Percentiles rank a stretch among this genome's conserved stretches.
phyloP scores from a whole-genome alignment of 2,113 vertebrate genomes.

The Mastomys coucha region DNA sequence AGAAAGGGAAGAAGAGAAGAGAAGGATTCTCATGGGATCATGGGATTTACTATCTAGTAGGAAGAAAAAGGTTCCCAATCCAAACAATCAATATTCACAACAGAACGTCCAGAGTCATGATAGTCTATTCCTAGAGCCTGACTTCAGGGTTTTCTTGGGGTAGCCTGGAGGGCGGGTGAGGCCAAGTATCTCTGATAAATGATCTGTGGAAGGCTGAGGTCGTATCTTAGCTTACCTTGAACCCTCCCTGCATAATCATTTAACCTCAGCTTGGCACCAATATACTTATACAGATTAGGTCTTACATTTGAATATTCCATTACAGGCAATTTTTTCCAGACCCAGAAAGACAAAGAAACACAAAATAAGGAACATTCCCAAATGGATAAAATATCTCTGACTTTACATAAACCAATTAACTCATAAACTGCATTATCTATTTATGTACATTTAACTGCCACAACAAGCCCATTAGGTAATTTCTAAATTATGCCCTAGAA shows the following conservation, averaged over 20 bases:
- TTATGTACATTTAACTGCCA: neutral
- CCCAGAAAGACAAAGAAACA: slow-evolving; percentile 33
- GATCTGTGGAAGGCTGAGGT: neutral
- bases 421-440: neutral
- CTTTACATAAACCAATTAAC: slow-evolving; percentile 8
- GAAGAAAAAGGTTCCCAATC: neutral
- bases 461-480: neutral
- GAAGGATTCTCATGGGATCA: neutral
- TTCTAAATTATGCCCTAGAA: slow-evolving; percentile 39
- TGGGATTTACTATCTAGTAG: neutral
- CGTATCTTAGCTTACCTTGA: neutral
- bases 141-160: neutral
- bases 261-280: neutral
- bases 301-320: neutral
- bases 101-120: neutral
- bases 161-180: neutral
- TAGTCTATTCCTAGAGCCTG: neutral
- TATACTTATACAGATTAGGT: neutral
- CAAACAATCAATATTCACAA: slow-evolving; percentile 10
- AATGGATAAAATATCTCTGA: neutral
- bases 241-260: neutral
- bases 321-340: neutral
- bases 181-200: neutral
- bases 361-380: neutral
- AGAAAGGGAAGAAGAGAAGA: slow-evolving; percentile 13